phyloP scores from a whole-genome alignment of 2,888 invertebrate genomes.

The Gibbula magus region DNA sequence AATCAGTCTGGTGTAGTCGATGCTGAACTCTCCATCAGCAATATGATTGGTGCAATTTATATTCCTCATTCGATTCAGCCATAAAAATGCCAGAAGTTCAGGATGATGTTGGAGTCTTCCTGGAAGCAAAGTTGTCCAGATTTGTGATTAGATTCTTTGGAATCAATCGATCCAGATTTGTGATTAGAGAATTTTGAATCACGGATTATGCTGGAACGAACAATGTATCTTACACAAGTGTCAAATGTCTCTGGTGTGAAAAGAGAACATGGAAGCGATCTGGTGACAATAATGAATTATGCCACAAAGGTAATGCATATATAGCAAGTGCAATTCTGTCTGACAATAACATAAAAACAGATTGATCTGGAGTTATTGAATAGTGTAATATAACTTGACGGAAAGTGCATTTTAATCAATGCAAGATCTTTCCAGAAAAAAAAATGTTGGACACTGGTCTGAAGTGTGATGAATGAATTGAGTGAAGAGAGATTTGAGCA shows the following conservation, averaged over 20 bases:
- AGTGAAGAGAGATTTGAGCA: too few relatives aligned
- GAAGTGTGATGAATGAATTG: too few relatives aligned
- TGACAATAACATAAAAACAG: too few relatives aligned
- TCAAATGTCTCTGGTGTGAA: background rate
- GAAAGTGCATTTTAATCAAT: too few relatives aligned
- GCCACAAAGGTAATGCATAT: too few relatives aligned
- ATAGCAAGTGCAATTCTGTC: too few relatives aligned
- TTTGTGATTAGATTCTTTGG: background rate
- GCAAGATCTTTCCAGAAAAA: too few relatives aligned
- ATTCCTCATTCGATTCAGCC: background rate
- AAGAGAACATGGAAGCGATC: background rate
- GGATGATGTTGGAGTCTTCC: background rate
- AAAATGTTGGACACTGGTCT: too few relatives aligned
- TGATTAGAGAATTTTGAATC: background rate
- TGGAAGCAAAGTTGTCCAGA: background rate
- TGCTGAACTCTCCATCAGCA: slow-evolving; percentile 6
- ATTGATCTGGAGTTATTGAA: too few relatives aligned
- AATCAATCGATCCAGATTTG: background rate
- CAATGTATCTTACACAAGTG: background rate
- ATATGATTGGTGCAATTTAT: slow-evolving; percentile 22
- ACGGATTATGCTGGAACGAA: background rate
- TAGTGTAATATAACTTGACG: too few relatives aligned
- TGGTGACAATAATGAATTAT: too few relatives aligned
- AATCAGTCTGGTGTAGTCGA: slow-evolving; percentile 10
- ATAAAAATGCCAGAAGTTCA: background rate